Conservation (phyloP, 64 coral and sea anemone genomes). For the Porites australiensis region DNA sequence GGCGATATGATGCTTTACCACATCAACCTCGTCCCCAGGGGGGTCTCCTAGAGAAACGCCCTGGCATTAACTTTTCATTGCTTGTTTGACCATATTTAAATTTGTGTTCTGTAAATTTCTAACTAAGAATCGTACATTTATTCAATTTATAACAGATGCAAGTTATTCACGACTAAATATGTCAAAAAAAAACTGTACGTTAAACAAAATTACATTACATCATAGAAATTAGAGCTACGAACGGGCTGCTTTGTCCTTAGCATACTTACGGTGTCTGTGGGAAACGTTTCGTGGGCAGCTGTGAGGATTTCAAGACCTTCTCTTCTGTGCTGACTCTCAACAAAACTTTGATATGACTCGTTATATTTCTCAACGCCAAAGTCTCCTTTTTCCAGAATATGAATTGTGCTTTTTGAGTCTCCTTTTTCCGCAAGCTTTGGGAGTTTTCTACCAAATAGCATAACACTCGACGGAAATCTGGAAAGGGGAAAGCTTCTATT, state of each 20-base stretch:
- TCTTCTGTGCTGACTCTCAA: slow-evolving; percentile 63
- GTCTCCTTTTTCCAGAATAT: slow-evolving; percentile 65
- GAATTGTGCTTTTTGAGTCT: slow-evolving; percentile 56
- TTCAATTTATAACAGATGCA: no score
- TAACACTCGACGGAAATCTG: slow-evolving; percentile 80
- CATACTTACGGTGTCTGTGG: slow-evolving; percentile 64
- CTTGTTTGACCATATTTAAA: no score
- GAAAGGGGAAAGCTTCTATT: not conserved
- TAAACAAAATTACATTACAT: no score
- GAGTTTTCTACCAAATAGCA: slow-evolving; percentile 73
- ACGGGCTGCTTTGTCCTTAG: not conserved
- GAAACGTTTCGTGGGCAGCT: slow-evolving; percentile 72
- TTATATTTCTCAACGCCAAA: slow-evolving; percentile 83
- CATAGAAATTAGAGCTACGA: not conserved
- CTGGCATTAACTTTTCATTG: no score
- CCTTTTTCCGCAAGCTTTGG: slow-evolving; percentile 39
- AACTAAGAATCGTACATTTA: no score
- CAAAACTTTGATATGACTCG: slow-evolving; percentile 78
- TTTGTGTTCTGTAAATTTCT: no score
- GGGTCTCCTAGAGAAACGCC: no score
- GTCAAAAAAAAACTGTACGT: no score
- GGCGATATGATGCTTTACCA: no score
- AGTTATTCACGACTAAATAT: no score
- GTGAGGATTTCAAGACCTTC: slow-evolving; percentile 63
- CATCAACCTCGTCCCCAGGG: no score